Evolutionary conservation across 2,797 vertebrate species (phyloP).

Genomic region (Chelon labrosus): DNA sequence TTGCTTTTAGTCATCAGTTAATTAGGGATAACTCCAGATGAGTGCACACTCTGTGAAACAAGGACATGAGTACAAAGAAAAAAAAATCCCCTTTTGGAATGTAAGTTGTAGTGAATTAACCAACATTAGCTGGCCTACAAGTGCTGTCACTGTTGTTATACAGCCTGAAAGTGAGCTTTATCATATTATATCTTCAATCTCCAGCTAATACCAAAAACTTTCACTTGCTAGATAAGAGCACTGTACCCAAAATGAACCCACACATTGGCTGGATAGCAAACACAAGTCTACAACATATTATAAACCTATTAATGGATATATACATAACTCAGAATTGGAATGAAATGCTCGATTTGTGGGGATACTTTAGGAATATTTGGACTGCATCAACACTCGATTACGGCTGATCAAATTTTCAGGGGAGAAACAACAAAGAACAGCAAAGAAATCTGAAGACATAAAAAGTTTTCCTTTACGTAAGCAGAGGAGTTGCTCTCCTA

Average conservation of each 20-base stretch:
- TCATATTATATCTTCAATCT: not conserved
- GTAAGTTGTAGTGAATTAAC: not conserved
- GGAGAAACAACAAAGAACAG: not conserved
- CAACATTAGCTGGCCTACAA: slow-evolving; percentile 18
- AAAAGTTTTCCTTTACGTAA: not conserved
- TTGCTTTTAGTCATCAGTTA: slow-evolving; percentile 22
- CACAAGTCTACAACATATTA: not conserved
- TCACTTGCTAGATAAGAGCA: not conserved
- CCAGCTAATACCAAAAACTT: not conserved
- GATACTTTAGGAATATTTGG: not conserved
- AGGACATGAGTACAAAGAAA: slow-evolving; percentile 38
- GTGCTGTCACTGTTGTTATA: not conserved
- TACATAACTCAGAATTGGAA: not conserved
- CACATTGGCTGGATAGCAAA: not conserved
- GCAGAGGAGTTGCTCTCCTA: not conserved
- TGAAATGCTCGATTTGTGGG: not conserved
- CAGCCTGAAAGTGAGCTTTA: not conserved
- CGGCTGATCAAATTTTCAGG: not conserved
- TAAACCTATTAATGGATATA: not conserved
- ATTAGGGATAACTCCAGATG: slow-evolving; percentile 45
- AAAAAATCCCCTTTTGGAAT: slow-evolving; percentile 4
- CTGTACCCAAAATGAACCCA: not conserved
- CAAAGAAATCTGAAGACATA: not conserved
- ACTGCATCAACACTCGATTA: not conserved
- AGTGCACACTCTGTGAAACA: slow-evolving; percentile 24